Evolutionary conservation across 2,888 invertebrate species (phyloP), one percentile per base, ranked within the genome.

Genomic region (Phaedon cochleariae): DNA sequence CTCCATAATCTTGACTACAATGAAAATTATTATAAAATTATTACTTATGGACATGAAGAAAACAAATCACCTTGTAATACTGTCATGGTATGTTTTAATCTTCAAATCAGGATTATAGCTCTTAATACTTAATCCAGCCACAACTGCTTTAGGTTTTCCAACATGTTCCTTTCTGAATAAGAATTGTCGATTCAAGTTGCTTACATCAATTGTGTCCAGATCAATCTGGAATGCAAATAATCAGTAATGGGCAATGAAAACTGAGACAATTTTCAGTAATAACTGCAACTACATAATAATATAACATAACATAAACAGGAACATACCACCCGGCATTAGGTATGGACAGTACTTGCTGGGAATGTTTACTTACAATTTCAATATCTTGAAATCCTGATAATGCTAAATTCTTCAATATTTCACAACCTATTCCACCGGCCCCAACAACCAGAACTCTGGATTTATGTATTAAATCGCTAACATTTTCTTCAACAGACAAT

Each of bases 361-460:
- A n/a, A n/a, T n/a, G n/a, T 31, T 21, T 62, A 68, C 93, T 86
- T 88, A 98, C 98, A 79, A 99, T 93, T 87, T 96, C 94, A 76
- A 99, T 96, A 74, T 96, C 87, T 45, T 89, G 88, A 82, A 98
- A 99, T 69, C 98, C 98, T 70, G 95, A 93, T 53, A 98, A 86
- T 31, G 97, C 97, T 71, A 99, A 89, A 86, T 98, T 97, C 84
- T 99, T 99, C 41, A 99, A 85, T 73, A 99, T 90, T 85, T 99
- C 99, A 85, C 98, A 99, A 70, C 99, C 99, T 79, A 99, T 99
- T 64, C 99, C 99, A 71, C 99, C 99, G 77, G 99, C 98, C 60
- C 99, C 99, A 22, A 96, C 95, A 15, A 96, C 91, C 68, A 96
- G 85, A 55, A 96, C 85, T 85, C 93, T 94, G 10, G 92, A 89